Conservation (phyloP, 1,140 invertebrate genomes). For the Andrena cerasifolii region DNA sequence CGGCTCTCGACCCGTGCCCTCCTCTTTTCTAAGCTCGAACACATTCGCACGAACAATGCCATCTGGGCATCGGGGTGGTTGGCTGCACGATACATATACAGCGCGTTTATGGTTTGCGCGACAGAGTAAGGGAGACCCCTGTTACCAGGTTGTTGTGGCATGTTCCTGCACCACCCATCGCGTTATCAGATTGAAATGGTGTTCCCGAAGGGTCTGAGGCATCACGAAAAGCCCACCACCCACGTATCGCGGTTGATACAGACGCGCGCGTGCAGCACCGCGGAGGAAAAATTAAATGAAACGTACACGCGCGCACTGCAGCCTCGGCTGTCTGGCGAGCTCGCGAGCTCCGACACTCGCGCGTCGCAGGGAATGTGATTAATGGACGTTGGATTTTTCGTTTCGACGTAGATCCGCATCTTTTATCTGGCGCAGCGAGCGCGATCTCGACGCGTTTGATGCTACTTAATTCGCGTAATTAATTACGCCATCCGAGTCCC, state of each 20-base stretch:
- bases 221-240: slow-evolving; percentile 42
- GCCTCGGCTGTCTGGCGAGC: slow-evolving; percentile 3
- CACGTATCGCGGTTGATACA: slow-evolving; percentile 21
- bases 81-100: slow-evolving; percentile 46
- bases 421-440: no score
- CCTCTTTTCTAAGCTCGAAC: slow-evolving; percentile 30
- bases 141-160: slow-evolving; percentile 65
- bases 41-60: slow-evolving; percentile 52
- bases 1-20: slow-evolving; percentile 7
- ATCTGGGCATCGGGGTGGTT: slow-evolving; percentile 43
- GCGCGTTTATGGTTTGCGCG: slow-evolving; percentile 34
- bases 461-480: slow-evolving; percentile 15
- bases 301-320: neutral
- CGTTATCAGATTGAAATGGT: slow-evolving; percentile 70
- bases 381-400: slow-evolving; percentile 20
- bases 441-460: neutral
- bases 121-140: slow-evolving; percentile 28
- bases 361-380: slow-evolving; percentile 43
- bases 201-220: slow-evolving; percentile 48
- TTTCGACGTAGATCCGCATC: neutral
- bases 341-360: neutral
- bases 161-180: slow-evolving; percentile 64
- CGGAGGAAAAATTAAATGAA: slow-evolving; percentile 52
- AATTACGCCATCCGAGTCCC: neutral
- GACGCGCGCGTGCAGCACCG: slow-evolving; percentile 5